These are phyloP conservation scores for Drosophila seguyi DNA, from an alignment of 1,140 invertebrate genomes.

Conservation along the genomic window DNA sequence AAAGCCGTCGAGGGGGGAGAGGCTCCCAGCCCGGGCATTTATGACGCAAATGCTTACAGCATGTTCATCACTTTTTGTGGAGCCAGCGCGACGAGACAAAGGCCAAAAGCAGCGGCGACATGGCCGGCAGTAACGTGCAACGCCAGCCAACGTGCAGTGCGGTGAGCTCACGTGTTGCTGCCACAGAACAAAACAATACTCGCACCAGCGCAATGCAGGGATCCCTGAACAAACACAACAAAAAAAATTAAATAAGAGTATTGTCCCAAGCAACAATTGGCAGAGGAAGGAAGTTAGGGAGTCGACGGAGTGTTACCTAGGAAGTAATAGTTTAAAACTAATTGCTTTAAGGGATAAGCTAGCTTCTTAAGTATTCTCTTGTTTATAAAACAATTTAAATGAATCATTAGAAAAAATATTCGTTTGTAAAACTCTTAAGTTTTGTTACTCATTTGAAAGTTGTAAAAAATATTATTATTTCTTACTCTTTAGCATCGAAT, in stretches of 20 bases:
- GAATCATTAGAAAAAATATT: no score
- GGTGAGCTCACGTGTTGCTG: slow-evolving; percentile 72
- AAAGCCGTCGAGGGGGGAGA: slow-evolving; percentile 6
- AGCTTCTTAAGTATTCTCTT: rapidly evolving
- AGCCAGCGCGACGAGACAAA: slow-evolving; percentile 64
- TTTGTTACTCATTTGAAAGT: no score
- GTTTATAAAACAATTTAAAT: neutral
- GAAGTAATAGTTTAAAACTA: neutral
- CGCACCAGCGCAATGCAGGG: slow-evolving; percentile 66
- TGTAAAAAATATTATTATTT: neutral
- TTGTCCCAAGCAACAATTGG: slow-evolving; percentile 69
- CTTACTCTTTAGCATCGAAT: no score
- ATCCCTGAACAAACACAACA: slow-evolving; percentile 20
- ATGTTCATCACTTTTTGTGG: slow-evolving; percentile 68
- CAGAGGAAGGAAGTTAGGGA: neutral
- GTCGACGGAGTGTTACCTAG: slow-evolving; percentile 16
- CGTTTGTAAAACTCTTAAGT: no score
- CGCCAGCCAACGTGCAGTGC: slow-evolving; percentile 69
- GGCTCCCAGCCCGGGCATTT: slow-evolving; percentile 22
- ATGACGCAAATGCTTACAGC: slow-evolving; percentile 74
- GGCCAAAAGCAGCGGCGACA: slow-evolving; percentile 57
- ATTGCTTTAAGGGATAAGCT: rapidly evolving
- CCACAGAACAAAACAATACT: slow-evolving; percentile 63
- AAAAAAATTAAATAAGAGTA: slow-evolving; percentile 25
- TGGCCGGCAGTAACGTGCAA: slow-evolving; percentile 51